Evolutionary conservation across 2,797 vertebrate genomes (phyloP).

Genomic region (Eupleurogrammus muticus): DNA sequence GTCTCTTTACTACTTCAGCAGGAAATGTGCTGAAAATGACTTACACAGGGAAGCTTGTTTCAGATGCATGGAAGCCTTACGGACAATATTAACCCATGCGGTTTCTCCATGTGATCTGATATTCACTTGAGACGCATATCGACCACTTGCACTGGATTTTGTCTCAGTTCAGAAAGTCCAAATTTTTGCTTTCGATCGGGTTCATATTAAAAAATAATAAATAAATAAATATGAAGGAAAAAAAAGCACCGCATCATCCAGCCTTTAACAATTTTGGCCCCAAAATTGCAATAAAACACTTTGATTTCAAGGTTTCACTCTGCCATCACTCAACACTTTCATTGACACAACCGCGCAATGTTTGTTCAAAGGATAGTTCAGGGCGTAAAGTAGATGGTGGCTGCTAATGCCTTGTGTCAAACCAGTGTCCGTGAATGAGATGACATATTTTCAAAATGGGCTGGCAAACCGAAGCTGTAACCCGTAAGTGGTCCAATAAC

Average conservation of each 20-base stretch:
- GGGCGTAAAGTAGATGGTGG: neutral
- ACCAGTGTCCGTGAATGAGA: slow-evolving; percentile 1
- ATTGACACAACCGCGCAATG: neutral
- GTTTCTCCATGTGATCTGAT: neutral
- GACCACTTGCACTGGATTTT: neutral
- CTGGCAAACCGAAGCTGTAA: too few relatives aligned
- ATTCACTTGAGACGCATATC: neutral
- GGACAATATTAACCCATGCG: neutral
- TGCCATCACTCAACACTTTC: slow-evolving; percentile 9
- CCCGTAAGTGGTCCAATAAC: too few relatives aligned
- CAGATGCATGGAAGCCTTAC: neutral
- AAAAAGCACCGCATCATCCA: neutral
- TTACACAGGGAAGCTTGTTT: neutral
- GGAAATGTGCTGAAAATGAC: neutral
- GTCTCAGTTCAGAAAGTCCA: neutral
- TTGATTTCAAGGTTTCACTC: neutral
- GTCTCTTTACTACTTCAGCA: neutral
- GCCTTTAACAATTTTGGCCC: neutral
- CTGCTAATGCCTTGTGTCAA: neutral
- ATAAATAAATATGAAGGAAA: neutral
- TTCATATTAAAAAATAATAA: too few relatives aligned
- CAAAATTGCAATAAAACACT: slow-evolving; percentile 2
- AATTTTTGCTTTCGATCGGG: neutral
- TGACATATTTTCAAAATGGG: neutral
- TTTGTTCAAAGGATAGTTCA: slow-evolving; percentile 27